phyloP scores from a whole-genome alignment of 2,797 vertebrate genomes.

The Enteromius mattozi region DNA sequence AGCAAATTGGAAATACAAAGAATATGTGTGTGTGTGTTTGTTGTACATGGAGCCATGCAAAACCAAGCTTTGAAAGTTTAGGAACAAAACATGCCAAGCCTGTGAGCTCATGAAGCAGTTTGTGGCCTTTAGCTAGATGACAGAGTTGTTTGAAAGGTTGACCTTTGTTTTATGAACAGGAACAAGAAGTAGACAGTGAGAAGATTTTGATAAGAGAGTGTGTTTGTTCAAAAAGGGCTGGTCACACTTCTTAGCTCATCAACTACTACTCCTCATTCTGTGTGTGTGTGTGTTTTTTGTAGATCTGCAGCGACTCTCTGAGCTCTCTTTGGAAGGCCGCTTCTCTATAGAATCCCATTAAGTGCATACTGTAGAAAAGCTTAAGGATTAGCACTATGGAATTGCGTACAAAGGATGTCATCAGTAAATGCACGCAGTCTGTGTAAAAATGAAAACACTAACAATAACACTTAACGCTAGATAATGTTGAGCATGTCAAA shows the following conservation, averaged over 20 bases:
- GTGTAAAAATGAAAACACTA: conserved; percentile 29
- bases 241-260: neutral
- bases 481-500: neutral
- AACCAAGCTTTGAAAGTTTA: neutral
- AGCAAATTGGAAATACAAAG: conserved; percentile 1
- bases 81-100: neutral
- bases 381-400: conserved; percentile 47
- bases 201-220: conserved; percentile 42
- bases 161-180: conserved; percentile 51
- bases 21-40: neutral
- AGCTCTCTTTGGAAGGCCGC: conserved; percentile 18
- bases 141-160: conserved; percentile 42
- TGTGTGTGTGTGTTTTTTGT: neutral
- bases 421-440: conserved; percentile 36
- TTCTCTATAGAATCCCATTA: conserved; percentile 37
- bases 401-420: conserved; percentile 26
- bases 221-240: conserved; percentile 43
- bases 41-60: neutral
- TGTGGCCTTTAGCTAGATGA: conserved; percentile 37
- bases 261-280: neutral
- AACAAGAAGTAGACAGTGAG: conserved; percentile 24
- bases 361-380: conserved; percentile 4
- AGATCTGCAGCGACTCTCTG: neutral
- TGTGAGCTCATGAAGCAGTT: neutral
- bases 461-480: conserved; percentile 18